A percentile compares a stretch with the other conserved stretches of the same genome.
phyloP scores from a whole-genome alignment of 2,888 invertebrate genomes.

The Oscheius onirici region DNA sequence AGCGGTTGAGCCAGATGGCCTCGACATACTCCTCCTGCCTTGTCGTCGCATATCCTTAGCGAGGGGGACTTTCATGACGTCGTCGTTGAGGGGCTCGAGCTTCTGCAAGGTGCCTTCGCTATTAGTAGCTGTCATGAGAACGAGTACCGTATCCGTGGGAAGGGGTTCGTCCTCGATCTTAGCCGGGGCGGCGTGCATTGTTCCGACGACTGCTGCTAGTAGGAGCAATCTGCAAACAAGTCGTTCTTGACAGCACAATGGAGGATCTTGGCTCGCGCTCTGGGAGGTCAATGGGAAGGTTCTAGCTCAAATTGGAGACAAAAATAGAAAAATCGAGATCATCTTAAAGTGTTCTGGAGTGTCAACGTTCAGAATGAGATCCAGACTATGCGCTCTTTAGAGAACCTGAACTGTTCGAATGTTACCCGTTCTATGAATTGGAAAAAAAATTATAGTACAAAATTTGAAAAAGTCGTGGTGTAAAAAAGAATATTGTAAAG shows the following conservation, averaged over 20 bases:
- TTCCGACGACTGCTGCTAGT: constrained; percentile 9
- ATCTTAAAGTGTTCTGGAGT: no score
- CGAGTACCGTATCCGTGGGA: background rate
- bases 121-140: background rate
- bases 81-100: constrained; percentile 15
- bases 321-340: no score
- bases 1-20: background rate
- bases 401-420: no score
- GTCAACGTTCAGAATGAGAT: no score
- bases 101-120: background rate
- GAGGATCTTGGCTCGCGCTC: constrained; percentile 16
- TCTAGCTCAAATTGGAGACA: no score
- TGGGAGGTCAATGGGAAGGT: background rate
- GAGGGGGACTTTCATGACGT: constrained; percentile 9
- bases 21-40: constrained; percentile 9
- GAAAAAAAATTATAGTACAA: no score
- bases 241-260: constrained; percentile 28
- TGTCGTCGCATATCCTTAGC: constrained; percentile 33
- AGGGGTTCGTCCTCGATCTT: constrained; percentile 8
- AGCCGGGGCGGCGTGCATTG: background rate
- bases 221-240: constrained; percentile 15
- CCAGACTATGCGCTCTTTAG: no score
- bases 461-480: no score
- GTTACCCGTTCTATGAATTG: no score
- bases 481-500: background rate